Conservation (phyloP, 2,113 vertebrate genomes). For the Dolichotis patagonum region DNA sequence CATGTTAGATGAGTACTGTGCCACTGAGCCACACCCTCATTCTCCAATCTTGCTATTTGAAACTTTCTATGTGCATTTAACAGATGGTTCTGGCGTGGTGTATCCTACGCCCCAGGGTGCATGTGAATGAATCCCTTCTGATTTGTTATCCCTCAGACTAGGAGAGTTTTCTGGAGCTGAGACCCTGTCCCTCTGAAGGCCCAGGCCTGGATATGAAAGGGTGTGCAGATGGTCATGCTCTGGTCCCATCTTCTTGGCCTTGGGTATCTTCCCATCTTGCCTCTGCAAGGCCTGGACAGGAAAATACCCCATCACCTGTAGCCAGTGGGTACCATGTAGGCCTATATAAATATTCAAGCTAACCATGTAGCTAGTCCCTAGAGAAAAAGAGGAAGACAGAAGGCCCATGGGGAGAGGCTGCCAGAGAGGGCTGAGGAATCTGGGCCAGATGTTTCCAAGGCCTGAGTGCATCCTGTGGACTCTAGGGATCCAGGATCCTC, state of each 20-base stretch:
- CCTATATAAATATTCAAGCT: background rate
- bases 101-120: background rate
- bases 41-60: background rate
- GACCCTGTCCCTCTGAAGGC: background rate
- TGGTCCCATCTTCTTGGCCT: background rate
- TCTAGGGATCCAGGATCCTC: background rate
- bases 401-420: background rate
- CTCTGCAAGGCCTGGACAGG: background rate
- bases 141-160: background rate
- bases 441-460: background rate
- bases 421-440: background rate
- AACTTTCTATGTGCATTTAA: background rate
- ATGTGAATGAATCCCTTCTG: background rate
- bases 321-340: background rate
- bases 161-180: background rate
- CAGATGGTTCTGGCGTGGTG: background rate
- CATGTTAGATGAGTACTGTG: background rate
- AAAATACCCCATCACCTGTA: background rate
- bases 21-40: background rate
- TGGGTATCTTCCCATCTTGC: background rate
- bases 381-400: background rate
- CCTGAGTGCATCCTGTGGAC: background rate
- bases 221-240: background rate
- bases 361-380: background rate
- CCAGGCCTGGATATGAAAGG: background rate